Conservation (phyloP, 2,113 vertebrate genomes). For the Platysternon megacephalum region DNA sequence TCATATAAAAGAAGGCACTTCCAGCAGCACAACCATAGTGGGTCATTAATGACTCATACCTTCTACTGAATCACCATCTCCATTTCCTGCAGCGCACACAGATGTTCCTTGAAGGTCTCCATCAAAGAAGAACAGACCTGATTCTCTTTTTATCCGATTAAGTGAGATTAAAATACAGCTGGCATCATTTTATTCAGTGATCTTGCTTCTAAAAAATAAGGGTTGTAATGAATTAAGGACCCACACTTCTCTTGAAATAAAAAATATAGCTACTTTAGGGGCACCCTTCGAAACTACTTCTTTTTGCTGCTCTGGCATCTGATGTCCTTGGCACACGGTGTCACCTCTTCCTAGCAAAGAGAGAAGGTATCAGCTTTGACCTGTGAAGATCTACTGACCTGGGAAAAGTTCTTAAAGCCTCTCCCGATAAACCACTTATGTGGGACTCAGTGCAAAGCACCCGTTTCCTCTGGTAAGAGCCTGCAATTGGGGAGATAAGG, state of each 20-base stretch:
- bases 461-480: not conserved
- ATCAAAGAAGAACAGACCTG: not conserved
- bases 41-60: not conserved
- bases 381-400: not conserved
- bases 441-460: not conserved
- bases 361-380: not conserved
- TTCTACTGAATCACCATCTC: not conserved
- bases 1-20: not conserved
- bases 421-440: not conserved
- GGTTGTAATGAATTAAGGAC: accelerated
- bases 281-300: not conserved
- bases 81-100: not conserved
- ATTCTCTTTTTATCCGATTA: not conserved
- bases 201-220: not conserved
- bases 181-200: not conserved
- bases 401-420: not conserved
- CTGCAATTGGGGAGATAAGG: not conserved
- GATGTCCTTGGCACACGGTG: not conserved
- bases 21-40: accelerated
- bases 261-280: not conserved
- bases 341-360: not conserved
- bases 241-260: not conserved
- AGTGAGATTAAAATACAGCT: not conserved
- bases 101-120: not conserved
- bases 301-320: not conserved